Conservation (phyloP, 2,113 vertebrate genomes). For the Pantherophis guttatus region DNA sequence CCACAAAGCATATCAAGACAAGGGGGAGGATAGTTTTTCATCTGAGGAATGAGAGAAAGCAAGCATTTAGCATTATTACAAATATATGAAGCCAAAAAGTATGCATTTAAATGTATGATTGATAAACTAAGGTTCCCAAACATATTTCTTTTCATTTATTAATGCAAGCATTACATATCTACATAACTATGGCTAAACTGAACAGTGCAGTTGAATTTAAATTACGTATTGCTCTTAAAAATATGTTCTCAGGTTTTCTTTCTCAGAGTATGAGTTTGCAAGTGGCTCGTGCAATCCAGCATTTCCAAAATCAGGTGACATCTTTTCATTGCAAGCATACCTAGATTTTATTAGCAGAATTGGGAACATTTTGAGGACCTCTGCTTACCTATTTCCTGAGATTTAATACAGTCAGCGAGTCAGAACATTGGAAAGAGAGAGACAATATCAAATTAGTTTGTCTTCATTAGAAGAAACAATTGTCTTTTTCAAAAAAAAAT, state of each 20-base stretch:
- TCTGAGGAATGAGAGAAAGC: slow-evolving; percentile 20
- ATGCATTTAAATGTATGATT: not conserved
- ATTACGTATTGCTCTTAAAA: not conserved
- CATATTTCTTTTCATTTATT: slow-evolving; percentile 45
- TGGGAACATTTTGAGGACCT: not conserved
- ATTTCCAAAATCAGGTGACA: not conserved
- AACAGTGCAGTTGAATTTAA: not conserved
- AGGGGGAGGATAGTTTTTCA: not conserved
- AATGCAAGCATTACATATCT: slow-evolving; percentile 41
- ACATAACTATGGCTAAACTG: slow-evolving; percentile 13
- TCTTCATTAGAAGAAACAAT: slow-evolving; percentile 50
- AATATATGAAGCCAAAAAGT: slow-evolving; percentile 55
- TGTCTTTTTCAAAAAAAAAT: slow-evolving; percentile 11
- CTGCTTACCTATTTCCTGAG: not conserved
- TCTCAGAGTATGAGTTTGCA: not conserved
- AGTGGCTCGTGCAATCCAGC: not conserved
- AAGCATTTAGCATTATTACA: slow-evolving; percentile 52
- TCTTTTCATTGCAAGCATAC: not conserved
- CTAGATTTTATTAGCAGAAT: not conserved
- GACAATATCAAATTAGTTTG: slow-evolving; percentile 20
- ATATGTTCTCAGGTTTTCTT: not conserved
- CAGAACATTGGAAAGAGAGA: not conserved
- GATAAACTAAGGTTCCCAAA: slow-evolving; percentile 46
- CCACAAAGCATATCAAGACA: not conserved
- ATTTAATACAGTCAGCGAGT: not conserved